Conservation (phyloP, 2,113 vertebrate species). For the Nematolebias whitei region DNA sequence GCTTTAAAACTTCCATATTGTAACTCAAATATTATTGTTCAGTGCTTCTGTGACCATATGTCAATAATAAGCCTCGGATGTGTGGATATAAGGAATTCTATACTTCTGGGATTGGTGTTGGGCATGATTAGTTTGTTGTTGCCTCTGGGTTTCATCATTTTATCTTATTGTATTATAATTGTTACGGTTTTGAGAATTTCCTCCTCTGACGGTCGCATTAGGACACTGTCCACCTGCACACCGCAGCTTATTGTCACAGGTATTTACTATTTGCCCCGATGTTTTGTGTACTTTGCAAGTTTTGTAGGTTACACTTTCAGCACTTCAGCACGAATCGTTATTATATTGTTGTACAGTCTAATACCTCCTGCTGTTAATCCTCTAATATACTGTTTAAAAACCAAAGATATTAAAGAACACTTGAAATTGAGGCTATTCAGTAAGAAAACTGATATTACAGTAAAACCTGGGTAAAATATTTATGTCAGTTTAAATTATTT, state of each 20-base stretch:
- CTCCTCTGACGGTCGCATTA: conserved; percentile 29
- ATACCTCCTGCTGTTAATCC: conserved; percentile 69
- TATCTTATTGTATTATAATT: conserved; percentile 67
- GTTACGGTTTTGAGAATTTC: conserved; percentile 48
- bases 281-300: conserved; percentile 65
- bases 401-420: conserved; percentile 66
- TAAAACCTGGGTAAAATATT: too few relatives aligned
- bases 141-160: conserved; percentile 62
- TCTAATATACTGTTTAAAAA: conserved; percentile 70
- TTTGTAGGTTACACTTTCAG: conserved; percentile 43
- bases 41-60: conserved; percentile 68
- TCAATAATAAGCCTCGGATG: conserved; percentile 52
- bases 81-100: conserved; percentile 5
- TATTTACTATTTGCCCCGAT: conserved; percentile 67
- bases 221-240: conserved; percentile 65
- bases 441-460: too few relatives aligned
- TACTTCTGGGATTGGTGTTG: conserved; percentile 2
- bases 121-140: conserved; percentile 61
- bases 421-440: conserved; percentile 36
- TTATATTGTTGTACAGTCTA: conserved; percentile 70
- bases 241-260: conserved; percentile 67
- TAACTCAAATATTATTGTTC: conserved; percentile 59
- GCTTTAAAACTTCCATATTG: conserved; percentile 53
- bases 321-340: conserved; percentile 30
- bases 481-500: too few relatives aligned